Evolutionary conservation across 2,113 vertebrate genomes (phyloP).

Genomic region (Coryphaenoides rupestris): DNA sequence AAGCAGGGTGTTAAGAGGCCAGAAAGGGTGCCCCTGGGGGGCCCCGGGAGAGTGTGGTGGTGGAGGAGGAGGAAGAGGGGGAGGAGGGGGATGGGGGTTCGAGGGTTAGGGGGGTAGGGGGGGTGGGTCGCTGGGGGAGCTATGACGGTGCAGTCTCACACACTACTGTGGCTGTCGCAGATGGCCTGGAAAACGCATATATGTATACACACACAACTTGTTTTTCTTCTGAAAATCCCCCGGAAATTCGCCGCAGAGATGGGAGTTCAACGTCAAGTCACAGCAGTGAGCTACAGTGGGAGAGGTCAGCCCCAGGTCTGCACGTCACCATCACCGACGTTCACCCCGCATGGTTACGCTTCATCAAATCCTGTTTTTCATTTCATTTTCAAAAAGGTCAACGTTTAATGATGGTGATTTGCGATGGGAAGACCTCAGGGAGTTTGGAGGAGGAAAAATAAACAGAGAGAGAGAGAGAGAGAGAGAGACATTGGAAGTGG

Average conservation of each 20-base stretch:
- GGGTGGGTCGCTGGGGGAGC: slow-evolving; percentile 3
- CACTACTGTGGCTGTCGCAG: slow-evolving; percentile 78
- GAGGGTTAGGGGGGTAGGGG: slow-evolving; percentile 17
- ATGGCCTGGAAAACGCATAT: no score
- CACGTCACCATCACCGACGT: slow-evolving; percentile 54
- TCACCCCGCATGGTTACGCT: not conserved
- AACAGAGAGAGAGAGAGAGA: slow-evolving; percentile 17
- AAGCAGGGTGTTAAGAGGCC: no score
- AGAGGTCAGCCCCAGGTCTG: slow-evolving; percentile 56
- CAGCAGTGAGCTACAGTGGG: slow-evolving; percentile 87
- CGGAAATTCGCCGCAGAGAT: slow-evolving; percentile 40
- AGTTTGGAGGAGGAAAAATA: slow-evolving; percentile 29
- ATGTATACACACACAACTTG: no score
- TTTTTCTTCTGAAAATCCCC: no score
- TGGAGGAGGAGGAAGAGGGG: slow-evolving; percentile 31
- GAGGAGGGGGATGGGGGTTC: slow-evolving; percentile 62
- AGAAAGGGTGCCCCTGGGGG: no score
- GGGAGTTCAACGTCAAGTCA: slow-evolving; percentile 82
- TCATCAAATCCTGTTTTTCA: not conserved
- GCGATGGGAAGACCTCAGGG: slow-evolving; percentile 53
- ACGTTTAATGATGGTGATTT: slow-evolving; percentile 51
- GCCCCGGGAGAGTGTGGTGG: slow-evolving; percentile 33
- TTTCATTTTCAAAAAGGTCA: slow-evolving; percentile 7
- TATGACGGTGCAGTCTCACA: slow-evolving; percentile 49
- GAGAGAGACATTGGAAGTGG: slow-evolving; percentile 29